Evolutionary conservation across 2,888 invertebrate genomes (phyloP).

Genomic region (Cotesia congregata): DNA sequence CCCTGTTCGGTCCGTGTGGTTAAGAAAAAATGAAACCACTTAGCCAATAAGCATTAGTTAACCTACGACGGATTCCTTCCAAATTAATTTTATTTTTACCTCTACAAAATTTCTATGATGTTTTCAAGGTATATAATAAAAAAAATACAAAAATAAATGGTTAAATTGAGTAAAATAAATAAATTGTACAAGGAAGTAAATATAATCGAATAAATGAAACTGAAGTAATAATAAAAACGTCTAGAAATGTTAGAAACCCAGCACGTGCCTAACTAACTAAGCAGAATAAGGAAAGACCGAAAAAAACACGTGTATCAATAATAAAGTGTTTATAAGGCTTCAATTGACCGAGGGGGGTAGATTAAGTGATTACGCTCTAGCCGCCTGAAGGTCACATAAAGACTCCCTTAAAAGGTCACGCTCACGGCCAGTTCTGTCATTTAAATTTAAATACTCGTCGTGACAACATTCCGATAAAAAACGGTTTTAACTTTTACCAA

Average conservation of each 20-base stretch:
- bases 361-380: not conserved
- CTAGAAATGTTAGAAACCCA: not conserved
- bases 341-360: constrained; percentile 41
- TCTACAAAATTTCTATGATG: too few species aligned
- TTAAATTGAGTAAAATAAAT: too few species aligned
- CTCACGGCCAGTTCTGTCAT: constrained; percentile 52
- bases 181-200: too few species aligned
- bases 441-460: constrained; percentile 50
- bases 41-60: too few species aligned
- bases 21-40: too few species aligned
- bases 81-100: too few species aligned
- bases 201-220: too few species aligned
- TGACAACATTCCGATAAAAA: constrained; percentile 48
- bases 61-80: too few species aligned
- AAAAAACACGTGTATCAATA: constrained; percentile 49
- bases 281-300: not conserved
- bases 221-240: not conserved
- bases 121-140: too few species aligned
- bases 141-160: too few species aligned
- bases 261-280: not conserved
- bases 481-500: not conserved
- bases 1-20: too few species aligned
- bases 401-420: constrained; percentile 61
- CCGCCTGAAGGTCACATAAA: constrained; percentile 59
- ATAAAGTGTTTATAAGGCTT: constrained; percentile 54